Conservation (phyloP, 2,113 vertebrate genomes). For the Centropus unirufus region DNA sequence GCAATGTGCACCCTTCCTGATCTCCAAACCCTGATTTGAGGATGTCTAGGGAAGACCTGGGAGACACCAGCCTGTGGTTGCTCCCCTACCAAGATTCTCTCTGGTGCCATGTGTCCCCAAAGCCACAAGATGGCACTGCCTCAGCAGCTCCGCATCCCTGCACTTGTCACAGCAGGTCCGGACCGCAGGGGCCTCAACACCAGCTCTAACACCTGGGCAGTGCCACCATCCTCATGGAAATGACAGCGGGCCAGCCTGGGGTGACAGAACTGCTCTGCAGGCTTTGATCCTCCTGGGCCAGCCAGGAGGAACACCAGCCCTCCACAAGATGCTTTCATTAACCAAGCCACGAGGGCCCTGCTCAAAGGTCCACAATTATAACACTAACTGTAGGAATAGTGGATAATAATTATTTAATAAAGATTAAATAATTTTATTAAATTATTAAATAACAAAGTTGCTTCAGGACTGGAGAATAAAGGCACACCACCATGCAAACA, state of each 20-base stretch:
- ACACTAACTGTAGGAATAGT: not conserved
- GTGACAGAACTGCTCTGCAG: not conserved
- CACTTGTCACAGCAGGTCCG: too few species aligned
- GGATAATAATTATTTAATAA: not conserved
- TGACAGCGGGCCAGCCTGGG: fast-evolving
- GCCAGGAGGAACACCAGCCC: not conserved
- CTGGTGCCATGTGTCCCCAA: conserved; percentile 27
- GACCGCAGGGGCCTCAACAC: too few species aligned
- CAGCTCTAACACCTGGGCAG: not conserved
- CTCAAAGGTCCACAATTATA: not conserved
- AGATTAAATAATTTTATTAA: too few species aligned
- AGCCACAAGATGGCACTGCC: conserved; percentile 78
- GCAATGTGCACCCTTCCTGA: fast-evolving
- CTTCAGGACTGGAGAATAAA: not conserved
- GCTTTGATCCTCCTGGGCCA: not conserved
- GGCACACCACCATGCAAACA: not conserved
- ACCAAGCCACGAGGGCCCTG: not conserved
- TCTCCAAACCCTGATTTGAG: fast-evolving
- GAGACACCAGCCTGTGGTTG: fast-evolving
- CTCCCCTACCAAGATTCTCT: not conserved
- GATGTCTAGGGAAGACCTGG: not conserved
- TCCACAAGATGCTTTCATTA: not conserved
- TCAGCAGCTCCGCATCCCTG: not conserved
- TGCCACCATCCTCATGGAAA: not conserved
- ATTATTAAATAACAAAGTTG: not conserved